Conservation (phyloP, 2,888 invertebrate species). For the Cremastinae sp. region DNA sequence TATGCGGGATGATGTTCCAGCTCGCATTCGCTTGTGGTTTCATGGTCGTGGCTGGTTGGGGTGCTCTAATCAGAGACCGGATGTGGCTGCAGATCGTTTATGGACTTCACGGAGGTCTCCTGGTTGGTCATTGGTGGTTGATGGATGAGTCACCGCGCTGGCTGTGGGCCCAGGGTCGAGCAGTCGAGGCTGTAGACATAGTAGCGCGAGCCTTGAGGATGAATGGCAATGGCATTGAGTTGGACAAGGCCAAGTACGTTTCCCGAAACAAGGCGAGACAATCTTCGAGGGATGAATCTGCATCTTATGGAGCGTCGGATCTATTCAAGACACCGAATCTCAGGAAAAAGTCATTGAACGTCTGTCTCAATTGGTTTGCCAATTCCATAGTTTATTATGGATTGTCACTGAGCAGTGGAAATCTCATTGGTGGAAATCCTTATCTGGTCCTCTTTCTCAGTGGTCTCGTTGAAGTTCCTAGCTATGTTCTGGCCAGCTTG, state of each 20-base stretch:
- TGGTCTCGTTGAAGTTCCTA: conserved; percentile 90
- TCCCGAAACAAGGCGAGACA: conserved; percentile 82
- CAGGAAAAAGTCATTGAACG: conserved; percentile 89
- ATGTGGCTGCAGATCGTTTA: conserved; percentile 89
- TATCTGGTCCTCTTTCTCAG: conserved; percentile 88
- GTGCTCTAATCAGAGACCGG: conserved; percentile 87
- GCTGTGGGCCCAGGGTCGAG: conserved; percentile 91
- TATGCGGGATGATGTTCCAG: conserved; percentile 90
- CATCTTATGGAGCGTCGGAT: conserved; percentile 85
- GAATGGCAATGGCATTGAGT: conserved; percentile 84
- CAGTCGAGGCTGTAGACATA: conserved; percentile 87
- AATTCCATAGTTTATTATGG: conserved; percentile 94
- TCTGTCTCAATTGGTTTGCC: conserved; percentile 93
- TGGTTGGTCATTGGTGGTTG: conserved; percentile 92
- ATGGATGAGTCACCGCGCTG: conserved; percentile 95
- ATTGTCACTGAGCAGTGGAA: conserved; percentile 89
- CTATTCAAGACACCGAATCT: conserved; percentile 91
- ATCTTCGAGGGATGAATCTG: conserved; percentile 75
- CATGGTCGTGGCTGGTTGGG: conserved; percentile 92
- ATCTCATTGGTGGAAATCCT: conserved; percentile 91
- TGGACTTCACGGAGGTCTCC: conserved; percentile 87
- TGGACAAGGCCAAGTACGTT: conserved; percentile 86
- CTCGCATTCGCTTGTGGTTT: conserved; percentile 90
- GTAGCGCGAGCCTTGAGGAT: conserved; percentile 88
- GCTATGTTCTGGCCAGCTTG: conserved; percentile 87